phyloP scores from a whole-genome alignment of 2,888 invertebrate genomes.

The Villa cingulata region DNA sequence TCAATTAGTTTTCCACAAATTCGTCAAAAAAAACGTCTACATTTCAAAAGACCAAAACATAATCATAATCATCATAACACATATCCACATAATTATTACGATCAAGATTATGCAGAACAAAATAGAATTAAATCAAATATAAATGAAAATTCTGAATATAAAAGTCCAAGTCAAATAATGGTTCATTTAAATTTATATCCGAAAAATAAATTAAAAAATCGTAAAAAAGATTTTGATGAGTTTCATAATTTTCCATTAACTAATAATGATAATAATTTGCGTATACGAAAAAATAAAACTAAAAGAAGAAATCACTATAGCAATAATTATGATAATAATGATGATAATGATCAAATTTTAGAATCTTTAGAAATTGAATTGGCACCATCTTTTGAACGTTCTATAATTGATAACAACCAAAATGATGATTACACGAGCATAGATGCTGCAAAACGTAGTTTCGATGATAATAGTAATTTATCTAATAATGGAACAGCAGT shows the following conservation, averaged over 20 bases:
- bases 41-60: neutral
- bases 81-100: conserved; percentile 20
- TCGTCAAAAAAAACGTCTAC: conserved; percentile 7
- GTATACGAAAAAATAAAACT: too few species aligned
- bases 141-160: conserved; percentile 16
- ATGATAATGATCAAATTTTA: neutral
- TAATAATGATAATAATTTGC: neutral
- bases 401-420: neutral
- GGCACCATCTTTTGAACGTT: neutral
- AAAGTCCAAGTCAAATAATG: conserved; percentile 42
- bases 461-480: neutral
- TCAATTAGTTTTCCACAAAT: conserved; percentile 16
- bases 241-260: neutral
- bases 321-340: neutral
- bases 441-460: neutral
- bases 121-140: neutral
- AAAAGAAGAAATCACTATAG: neutral
- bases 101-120: conserved; percentile 11
- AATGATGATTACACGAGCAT: neutral
- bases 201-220: conserved; percentile 31
- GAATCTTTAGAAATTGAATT: neutral
- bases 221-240: neutral
- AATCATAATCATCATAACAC: conserved; percentile 13
- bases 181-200: conserved; percentile 53
- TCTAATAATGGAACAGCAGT: neutral